Evolutionary conservation across 1,140 invertebrate genomes (phyloP).

Genomic region (Chelonus insularis): DNA sequence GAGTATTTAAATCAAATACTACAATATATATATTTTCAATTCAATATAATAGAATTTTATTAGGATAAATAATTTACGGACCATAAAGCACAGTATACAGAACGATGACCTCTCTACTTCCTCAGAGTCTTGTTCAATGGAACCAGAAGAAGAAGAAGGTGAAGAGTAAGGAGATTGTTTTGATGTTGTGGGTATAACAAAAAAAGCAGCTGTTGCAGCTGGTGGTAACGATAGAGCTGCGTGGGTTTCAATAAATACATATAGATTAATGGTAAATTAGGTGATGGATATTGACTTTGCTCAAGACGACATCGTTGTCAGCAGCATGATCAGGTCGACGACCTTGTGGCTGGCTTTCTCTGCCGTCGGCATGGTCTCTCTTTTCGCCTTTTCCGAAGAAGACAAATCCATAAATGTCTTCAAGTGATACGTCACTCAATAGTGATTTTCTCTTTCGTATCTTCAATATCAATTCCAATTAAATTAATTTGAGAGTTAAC

Average conservation of each 20-base stretch:
- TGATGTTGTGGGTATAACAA: not conserved
- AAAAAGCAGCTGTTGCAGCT: not conserved
- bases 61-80: constrained; percentile 8
- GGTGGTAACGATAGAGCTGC: not conserved
- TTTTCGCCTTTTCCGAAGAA: constrained; percentile 12
- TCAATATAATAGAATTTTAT: not conserved
- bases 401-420: constrained; percentile 4
- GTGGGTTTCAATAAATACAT: not conserved
- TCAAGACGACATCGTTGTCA: not conserved
- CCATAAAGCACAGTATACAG: constrained; percentile 5
- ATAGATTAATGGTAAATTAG: not conserved
- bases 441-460: not conserved
- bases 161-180: not conserved
- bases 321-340: not conserved
- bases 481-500: constrained; percentile 8
- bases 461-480: not conserved
- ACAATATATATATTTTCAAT: too few relatives aligned
- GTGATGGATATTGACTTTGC: not conserved
- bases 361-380: constrained; percentile 12
- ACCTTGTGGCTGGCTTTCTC: constrained; percentile 11
- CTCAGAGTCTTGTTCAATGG: constrained; percentile 5
- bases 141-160: not conserved
- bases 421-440: not conserved
- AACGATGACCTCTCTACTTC: constrained; percentile 5
- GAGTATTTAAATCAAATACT: too few relatives aligned